Evolutionary conservation across 2,113 vertebrate genomes (phyloP).

Genomic region (Peromyscus californicus): DNA sequence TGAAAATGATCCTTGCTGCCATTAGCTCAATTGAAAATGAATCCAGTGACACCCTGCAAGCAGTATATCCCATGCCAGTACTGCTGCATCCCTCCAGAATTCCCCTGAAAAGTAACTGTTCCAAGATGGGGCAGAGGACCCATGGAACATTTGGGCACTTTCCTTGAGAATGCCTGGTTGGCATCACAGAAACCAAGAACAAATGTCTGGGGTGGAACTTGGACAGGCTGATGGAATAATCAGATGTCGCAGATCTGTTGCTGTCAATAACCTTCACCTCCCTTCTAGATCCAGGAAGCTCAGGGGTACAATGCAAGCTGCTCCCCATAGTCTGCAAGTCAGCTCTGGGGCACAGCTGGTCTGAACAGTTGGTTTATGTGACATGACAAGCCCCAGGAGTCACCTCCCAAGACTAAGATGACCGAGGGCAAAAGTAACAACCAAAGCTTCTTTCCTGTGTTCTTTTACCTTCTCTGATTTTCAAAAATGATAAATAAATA

Average conservation of each 20-base stretch:
- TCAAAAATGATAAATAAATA: background rate
- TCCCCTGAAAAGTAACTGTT: background rate
- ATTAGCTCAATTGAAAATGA: constrained; percentile 8
- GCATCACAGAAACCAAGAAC: background rate
- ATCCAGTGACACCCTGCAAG: background rate
- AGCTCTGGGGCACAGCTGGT: background rate
- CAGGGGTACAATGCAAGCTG: background rate
- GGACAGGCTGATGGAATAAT: background rate
- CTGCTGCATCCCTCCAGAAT: background rate
- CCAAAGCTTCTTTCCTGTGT: background rate
- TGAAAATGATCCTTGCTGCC: background rate
- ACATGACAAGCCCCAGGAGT: background rate
- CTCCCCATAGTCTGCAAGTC: background rate
- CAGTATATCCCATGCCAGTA: background rate
- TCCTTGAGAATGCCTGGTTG: too few species aligned
- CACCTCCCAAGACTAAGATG: background rate
- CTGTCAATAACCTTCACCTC: background rate
- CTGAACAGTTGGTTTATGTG: background rate
- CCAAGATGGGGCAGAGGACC: background rate
- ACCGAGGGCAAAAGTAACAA: background rate
- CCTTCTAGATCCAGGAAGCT: background rate
- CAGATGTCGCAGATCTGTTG: background rate
- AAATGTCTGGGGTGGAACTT: background rate
- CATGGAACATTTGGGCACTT: background rate
- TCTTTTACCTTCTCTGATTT: background rate